phyloP scores from a whole-genome alignment of 2,113 vertebrate species.

The Lagopus muta region DNA sequence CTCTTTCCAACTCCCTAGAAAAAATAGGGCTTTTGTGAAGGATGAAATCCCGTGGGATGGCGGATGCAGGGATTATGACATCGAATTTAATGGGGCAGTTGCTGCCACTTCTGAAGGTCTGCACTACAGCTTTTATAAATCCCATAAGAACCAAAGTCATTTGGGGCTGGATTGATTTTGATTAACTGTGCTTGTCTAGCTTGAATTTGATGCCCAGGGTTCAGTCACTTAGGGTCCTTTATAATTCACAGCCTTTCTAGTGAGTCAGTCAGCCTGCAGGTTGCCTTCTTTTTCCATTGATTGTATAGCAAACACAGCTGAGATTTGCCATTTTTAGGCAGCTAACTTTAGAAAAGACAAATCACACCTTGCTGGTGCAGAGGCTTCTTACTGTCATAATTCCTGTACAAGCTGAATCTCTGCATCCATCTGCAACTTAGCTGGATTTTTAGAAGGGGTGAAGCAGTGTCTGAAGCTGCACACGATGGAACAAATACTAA shows the following conservation, averaged over 20 bases:
- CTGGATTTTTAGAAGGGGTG: neutral
- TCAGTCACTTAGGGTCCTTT: neutral
- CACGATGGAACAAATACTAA: neutral
- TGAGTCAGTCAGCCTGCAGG: neutral
- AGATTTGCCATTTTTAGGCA: conserved; percentile 23
- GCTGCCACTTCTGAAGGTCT: neutral
- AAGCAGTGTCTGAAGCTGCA: neutral
- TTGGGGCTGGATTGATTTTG: neutral
- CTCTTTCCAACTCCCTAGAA: neutral
- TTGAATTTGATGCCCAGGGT: neutral
- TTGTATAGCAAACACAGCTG: neutral
- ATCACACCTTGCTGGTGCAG: neutral
- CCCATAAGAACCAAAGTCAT: neutral
- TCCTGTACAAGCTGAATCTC: neutral
- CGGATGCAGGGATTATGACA: neutral
- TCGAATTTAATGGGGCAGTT: neutral
- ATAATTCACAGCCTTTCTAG: neutral
- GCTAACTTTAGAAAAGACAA: conserved; percentile 21
- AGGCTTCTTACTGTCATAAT: neutral
- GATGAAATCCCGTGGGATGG: conserved; percentile 1
- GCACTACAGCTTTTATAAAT: neutral
- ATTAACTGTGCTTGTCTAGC: neutral
- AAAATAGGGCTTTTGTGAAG: neutral
- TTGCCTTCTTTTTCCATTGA: neutral
- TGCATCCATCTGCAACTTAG: neutral